Percentiles rank a stretch among this genome's conserved stretches.
These are phyloP conservation scores for Nasua narica DNA, from an alignment of 2,797 vertebrate species.

Conservation along the genomic window DNA sequence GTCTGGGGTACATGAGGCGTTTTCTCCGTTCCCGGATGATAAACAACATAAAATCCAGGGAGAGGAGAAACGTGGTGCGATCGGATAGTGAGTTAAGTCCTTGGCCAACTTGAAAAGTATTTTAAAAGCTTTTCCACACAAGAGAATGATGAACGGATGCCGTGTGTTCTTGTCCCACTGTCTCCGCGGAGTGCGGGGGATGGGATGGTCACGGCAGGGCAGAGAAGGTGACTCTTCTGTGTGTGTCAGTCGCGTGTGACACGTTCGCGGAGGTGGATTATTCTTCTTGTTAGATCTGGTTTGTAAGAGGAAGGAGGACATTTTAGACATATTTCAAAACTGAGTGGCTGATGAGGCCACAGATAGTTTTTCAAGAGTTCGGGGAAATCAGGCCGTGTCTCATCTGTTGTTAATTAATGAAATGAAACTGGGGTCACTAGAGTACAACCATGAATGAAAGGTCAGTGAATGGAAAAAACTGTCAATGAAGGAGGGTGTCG, in stretches of 20 bases:
- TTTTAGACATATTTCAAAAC: conserved; percentile 46
- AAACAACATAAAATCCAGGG: neutral
- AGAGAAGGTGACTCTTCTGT: neutral
- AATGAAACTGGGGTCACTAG: conserved; percentile 46
- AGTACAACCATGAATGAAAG: conserved; percentile 62
- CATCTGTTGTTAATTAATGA: conserved; percentile 64
- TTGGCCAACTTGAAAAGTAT: neutral
- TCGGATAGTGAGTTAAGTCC: neutral
- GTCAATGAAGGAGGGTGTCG: conserved; percentile 56
- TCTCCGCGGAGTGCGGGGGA: neutral
- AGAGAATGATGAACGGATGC: neutral
- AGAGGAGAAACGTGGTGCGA: neutral
- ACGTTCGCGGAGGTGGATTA: neutral
- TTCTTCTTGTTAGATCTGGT: neutral
- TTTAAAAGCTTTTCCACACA: neutral
- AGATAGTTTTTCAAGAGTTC: conserved; percentile 23
- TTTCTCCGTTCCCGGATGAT: neutral
- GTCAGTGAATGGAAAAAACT: conserved; percentile 64
- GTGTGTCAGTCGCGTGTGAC: neutral
- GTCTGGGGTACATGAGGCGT: accelerated
- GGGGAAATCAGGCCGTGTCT: conserved; percentile 21
- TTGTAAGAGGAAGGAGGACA: conserved; percentile 1
- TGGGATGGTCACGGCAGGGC: neutral
- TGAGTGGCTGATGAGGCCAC: neutral
- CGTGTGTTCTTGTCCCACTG: neutral